Conservation (phyloP, 2,888 invertebrate genomes). For the Chalcis sispes region DNA sequence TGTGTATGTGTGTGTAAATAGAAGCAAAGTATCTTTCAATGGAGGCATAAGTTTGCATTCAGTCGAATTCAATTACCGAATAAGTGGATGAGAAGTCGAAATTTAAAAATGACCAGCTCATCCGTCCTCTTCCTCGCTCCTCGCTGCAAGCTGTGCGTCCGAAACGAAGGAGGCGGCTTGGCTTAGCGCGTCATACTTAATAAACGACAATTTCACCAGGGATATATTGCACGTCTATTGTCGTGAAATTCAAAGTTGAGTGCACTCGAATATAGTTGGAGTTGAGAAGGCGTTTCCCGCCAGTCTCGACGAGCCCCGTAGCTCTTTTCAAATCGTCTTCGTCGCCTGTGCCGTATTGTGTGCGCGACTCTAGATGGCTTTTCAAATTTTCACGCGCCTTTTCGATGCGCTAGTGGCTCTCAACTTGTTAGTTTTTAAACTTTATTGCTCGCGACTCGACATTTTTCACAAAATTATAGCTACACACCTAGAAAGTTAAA, state of each 20-base stretch:
- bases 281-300: constrained; percentile 68
- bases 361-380: constrained; percentile 35
- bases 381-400: constrained; percentile 50
- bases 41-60: constrained; percentile 37
- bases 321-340: constrained; percentile 63
- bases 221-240: constrained; percentile 71
- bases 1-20: constrained; percentile 28
- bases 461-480: too few relatives aligned
- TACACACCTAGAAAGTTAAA: too few relatives aligned
- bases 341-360: constrained; percentile 11
- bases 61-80: constrained; percentile 55
- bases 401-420: constrained; percentile 41
- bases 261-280: constrained; percentile 72
- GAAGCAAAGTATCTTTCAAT: constrained; percentile 32
- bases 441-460: constrained; percentile 12
- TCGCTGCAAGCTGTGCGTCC: constrained; percentile 27
- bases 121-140: constrained; percentile 19
- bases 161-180: constrained; percentile 4
- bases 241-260: constrained; percentile 70
- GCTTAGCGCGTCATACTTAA: constrained; percentile 58
- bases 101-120: constrained; percentile 39
- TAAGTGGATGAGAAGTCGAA: constrained; percentile 56
- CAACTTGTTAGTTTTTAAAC: constrained; percentile 23
- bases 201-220: constrained; percentile 72
- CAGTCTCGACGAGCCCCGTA: constrained; percentile 1